Evolutionary conservation across 2,797 vertebrate genomes (phyloP), one percentile per base, ranked within the genome.

Genomic region (Protosalanx chinensis): DNA sequence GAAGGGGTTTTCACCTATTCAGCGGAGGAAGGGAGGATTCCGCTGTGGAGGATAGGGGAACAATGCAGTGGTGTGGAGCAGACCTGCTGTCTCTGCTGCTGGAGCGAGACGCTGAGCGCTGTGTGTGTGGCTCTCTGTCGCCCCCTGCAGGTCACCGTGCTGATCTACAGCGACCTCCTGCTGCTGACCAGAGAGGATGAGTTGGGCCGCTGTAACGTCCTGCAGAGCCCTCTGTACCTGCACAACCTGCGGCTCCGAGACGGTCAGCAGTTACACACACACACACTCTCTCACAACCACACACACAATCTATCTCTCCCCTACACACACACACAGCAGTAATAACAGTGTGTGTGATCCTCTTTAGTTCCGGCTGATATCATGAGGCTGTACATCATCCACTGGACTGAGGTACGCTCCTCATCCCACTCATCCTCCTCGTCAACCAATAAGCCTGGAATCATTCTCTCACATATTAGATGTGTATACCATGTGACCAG

Each of bases 101-200:
- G 15, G 51, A 53, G 51, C 18, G 51, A 18, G 51, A 5, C 5
- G 51, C 51, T 53, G 51, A 53, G 51, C 51, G 15, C n/a, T n/a
- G 51, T 53, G 27, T 60, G 27, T 30, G 10, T 30, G 27, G 68
- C 64, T 41, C 57, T 81, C 16, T 73, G 60, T 76, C 66, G 59
- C 75, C 80, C 72, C 63, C 64, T 62, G 0, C 87, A 98, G 96
- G 94, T 95, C 70, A 96, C 93, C 0, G 92, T 96, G 64, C 92
- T 98, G 67, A 91, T 96, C 82, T 98, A 97, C 86, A 96, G 89
- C 0, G 96, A 98, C 81, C 85, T 98, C 83, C 87, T 98, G 87
- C 91, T 98, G 61, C 89, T 98, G 79, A 97, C 95, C 72, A 94
- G 94, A 86, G 95, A 97, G 77, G 96, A 98, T 0, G 94, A 95